phyloP scores from a whole-genome alignment of 1,140 invertebrate species.

The Sycophaga agraensis region DNA sequence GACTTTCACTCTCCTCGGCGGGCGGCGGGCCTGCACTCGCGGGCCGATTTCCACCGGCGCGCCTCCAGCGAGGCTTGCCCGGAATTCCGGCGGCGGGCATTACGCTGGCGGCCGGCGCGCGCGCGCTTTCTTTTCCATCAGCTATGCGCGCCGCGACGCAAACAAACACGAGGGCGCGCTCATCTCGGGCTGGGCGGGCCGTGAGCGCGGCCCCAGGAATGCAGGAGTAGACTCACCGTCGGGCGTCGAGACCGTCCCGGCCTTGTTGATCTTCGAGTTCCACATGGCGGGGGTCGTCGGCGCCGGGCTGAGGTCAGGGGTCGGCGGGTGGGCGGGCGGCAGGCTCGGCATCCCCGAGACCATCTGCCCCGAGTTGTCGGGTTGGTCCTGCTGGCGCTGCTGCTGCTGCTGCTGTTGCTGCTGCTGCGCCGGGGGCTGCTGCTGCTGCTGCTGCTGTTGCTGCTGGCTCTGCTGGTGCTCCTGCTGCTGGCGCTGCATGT shows the following conservation, averaged over 20 bases:
- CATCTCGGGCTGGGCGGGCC: no score
- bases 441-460: conserved; percentile 27
- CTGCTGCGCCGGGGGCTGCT: no score
- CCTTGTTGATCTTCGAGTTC: conserved; percentile 63
- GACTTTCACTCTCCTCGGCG: conserved; percentile 14
- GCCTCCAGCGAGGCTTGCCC: no score
- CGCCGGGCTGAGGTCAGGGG: conserved; percentile 56
- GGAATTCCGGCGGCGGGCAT: no score
- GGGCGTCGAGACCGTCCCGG: conserved; percentile 62
- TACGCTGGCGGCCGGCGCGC: no score
- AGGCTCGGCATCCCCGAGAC: conserved; percentile 42
- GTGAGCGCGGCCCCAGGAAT: no score
- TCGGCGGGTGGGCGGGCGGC: conserved; percentile 46
- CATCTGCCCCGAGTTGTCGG: conserved; percentile 32
- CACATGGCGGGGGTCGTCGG: conserved; percentile 53
- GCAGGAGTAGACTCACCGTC: conserved; percentile 61
- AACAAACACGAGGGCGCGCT: no score
- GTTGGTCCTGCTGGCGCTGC: conserved; percentile 10
- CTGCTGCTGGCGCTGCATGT: conserved; percentile 29
- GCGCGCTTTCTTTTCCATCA: no score
- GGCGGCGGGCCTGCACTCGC: no score
- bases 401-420: conserved; percentile 21
- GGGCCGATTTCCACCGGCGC: no score
- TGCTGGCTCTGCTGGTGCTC: conserved; percentile 14
- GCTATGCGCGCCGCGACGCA: not conserved